Conservation (phyloP, 2,888 invertebrate species). For the Euproctis similis region DNA sequence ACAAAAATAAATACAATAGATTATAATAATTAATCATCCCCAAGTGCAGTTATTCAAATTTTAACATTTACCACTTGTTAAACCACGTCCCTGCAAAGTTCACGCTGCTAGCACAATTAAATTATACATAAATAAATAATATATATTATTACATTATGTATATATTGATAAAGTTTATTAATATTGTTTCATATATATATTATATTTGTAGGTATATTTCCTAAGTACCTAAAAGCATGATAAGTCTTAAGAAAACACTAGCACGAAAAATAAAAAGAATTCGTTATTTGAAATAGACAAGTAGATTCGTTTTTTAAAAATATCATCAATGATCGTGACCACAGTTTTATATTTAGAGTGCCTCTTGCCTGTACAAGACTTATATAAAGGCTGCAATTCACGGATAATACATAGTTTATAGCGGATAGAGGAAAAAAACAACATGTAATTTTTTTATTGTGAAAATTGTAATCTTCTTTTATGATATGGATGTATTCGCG, state of each 20-base stretch:
- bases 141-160: too few relatives aligned
- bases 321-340: conserved; percentile 73
- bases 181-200: conserved; percentile 35
- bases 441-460: conserved; percentile 74
- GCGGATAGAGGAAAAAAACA: conserved; percentile 58
- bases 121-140: conserved; percentile 19
- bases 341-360: conserved; percentile 79
- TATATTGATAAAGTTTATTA: conserved; percentile 26
- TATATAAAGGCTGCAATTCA: conserved; percentile 77
- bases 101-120: conserved; percentile 69
- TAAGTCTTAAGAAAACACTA: conserved; percentile 55
- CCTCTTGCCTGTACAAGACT: conserved; percentile 78
- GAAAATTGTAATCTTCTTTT: conserved; percentile 77
- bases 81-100: conserved; percentile 63
- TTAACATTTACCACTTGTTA: conserved; percentile 68
- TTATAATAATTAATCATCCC: conserved; percentile 49
- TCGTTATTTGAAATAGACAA: conserved; percentile 54
- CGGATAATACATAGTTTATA: conserved; percentile 74
- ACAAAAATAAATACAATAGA: conserved; percentile 56
- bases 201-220: conserved; percentile 42
- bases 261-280: conserved; percentile 63
- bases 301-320: conserved; percentile 71
- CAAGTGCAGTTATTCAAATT: conserved; percentile 77
- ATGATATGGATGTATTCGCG: conserved; percentile 57
- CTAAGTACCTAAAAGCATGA: conserved; percentile 52